Evolutionary conservation across 1,140 invertebrate species (phyloP).

Genomic region (Leptinotarsa undecemlineata): DNA sequence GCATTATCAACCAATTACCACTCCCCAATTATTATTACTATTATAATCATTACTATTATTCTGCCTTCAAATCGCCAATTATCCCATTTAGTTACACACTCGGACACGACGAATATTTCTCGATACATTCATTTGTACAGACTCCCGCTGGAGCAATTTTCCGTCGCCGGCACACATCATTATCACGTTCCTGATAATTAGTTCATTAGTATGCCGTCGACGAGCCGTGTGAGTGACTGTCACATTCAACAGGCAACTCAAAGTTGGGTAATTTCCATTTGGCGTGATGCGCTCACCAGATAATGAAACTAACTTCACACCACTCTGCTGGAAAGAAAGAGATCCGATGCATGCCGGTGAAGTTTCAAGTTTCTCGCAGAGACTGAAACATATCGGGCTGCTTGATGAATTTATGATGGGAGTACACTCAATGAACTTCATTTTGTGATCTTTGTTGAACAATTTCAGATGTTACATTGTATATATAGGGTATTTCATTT

Average conservation of each 20-base stretch:
- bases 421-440: too few species aligned
- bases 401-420: neutral
- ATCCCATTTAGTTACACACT: too few species aligned
- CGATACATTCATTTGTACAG: too few species aligned
- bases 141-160: neutral
- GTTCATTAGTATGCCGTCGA: neutral
- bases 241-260: neutral
- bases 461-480: too few species aligned
- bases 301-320: conserved; percentile 5
- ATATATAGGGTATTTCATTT: too few species aligned
- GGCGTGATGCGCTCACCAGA: neutral
- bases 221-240: conserved; percentile 3
- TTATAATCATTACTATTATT: too few species aligned
- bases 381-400: neutral
- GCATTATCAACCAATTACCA: too few species aligned
- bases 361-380: neutral
- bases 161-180: neutral
- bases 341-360: neutral
- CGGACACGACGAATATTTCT: too few species aligned
- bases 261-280: neutral
- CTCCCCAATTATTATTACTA: too few species aligned
- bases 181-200: conserved; percentile 3
- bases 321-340: neutral
- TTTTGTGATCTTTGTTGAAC: too few species aligned
- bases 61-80: too few species aligned